Conservation (phyloP, 2,113 vertebrate genomes). For the Grammomys dolichurus region DNA sequence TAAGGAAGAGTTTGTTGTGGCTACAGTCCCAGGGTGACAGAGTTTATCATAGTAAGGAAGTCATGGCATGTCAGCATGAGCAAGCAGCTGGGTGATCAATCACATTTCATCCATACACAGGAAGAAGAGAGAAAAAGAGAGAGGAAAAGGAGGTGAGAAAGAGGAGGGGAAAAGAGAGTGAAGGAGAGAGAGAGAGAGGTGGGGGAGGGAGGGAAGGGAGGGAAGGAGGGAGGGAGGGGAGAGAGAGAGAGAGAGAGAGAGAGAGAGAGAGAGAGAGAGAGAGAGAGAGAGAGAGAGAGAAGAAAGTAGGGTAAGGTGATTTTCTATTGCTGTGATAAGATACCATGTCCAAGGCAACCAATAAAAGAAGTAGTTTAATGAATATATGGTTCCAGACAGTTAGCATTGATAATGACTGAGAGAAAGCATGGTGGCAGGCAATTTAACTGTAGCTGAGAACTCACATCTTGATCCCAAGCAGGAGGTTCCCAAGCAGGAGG, state of each 20-base stretch:
- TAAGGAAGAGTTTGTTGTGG: neutral
- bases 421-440: neutral
- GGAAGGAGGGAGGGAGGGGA: neutral
- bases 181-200: neutral
- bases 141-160: neutral
- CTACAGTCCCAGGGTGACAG: neutral
- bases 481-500: neutral
- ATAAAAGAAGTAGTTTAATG: neutral
- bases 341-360: neutral
- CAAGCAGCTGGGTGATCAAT: neutral
- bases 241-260: neutral
- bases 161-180: neutral
- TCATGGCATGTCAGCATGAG: neutral
- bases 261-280: neutral
- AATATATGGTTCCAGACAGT: neutral
- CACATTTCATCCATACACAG: neutral
- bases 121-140: neutral
- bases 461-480: neutral
- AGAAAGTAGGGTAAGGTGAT: neutral
- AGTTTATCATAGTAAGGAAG: neutral
- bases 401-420: neutral
- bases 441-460: neutral
- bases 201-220: too few species aligned
- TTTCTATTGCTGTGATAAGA: neutral
- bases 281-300: neutral